Conservation (phyloP, 1,140 invertebrate species). For the Drosophila eugracilis region DNA sequence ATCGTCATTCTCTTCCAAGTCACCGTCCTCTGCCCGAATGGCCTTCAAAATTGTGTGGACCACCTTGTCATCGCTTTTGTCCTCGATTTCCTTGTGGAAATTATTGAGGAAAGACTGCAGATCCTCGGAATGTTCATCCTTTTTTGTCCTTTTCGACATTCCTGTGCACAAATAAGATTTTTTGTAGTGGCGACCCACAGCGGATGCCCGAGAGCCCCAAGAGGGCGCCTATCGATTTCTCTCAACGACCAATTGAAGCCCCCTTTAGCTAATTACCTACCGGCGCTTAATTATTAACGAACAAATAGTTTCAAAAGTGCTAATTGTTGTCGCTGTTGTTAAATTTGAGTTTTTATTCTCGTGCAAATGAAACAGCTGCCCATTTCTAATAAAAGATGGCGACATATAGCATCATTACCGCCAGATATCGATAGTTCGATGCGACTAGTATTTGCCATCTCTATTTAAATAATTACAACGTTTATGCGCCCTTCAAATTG, state of each 20-base stretch:
- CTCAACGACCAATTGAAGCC: neutral
- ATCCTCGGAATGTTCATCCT: constrained; percentile 48
- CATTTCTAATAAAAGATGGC: constrained; percentile 78
- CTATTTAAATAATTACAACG: neutral
- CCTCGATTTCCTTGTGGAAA: constrained; percentile 94
- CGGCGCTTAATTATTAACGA: neutral
- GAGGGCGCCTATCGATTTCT: constrained; percentile 72
- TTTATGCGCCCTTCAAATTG: neutral
- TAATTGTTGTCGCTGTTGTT: constrained; percentile 6
- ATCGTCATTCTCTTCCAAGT: constrained; percentile 19
- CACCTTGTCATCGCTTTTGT: constrained; percentile 59
- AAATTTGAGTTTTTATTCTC: constrained; percentile 45
- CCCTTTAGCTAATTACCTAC: neutral
- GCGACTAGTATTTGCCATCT: neutral
- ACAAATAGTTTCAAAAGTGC: neutral
- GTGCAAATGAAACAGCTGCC: constrained; percentile 57
- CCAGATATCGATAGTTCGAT: constrained; percentile 4
- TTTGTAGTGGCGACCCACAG: constrained; percentile 63
- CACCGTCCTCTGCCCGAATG: constrained; percentile 6
- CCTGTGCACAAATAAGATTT: constrained; percentile 6
- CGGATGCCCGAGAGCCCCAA: constrained; percentile 50
- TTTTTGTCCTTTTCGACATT: constrained; percentile 50
- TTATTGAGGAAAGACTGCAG: constrained; percentile 92
- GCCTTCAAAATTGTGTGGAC: constrained; percentile 37
- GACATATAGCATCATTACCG: constrained; percentile 41